These are phyloP conservation scores for Anabas testudineus DNA, from an alignment of 2,797 vertebrate species.

Conservation along the genomic window DNA sequence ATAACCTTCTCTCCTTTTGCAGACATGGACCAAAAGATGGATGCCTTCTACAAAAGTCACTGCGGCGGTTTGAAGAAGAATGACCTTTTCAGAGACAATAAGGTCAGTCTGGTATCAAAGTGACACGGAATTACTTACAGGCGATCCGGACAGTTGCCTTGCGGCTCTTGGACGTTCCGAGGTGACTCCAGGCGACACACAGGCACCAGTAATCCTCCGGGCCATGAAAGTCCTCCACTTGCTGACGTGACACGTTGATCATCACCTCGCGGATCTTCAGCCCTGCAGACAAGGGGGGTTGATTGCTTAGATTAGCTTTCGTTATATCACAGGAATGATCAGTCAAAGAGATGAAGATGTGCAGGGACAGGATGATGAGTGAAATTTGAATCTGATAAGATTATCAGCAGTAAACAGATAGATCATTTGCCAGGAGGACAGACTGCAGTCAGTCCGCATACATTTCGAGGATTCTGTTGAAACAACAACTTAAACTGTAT, in stretches of 20 bases:
- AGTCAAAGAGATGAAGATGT: constrained; percentile 43
- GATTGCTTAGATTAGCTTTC: constrained; percentile 47
- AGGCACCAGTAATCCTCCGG: constrained; percentile 98
- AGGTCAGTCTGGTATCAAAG: constrained; percentile 52
- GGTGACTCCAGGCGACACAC: constrained; percentile 97
- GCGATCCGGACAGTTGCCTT: constrained; percentile 96
- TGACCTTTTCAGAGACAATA: constrained; percentile 38
- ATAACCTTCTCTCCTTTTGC: constrained; percentile 28
- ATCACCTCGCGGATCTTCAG: constrained; percentile 93
- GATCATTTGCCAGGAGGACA: constrained; percentile 43
- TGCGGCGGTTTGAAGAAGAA: constrained; percentile 3
- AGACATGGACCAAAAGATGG: background rate
- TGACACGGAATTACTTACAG: constrained; percentile 85
- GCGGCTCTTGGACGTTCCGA: constrained; percentile 97
- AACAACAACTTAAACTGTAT: constrained; percentile 7
- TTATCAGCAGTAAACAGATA: constrained; percentile 67
- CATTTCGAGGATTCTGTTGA: constrained; percentile 25
- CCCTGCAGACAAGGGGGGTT: constrained; percentile 79
- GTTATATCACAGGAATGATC: constrained; percentile 40
- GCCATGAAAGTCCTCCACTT: constrained; percentile 98
- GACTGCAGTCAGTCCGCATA: constrained; percentile 13
- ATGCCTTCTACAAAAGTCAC: constrained; percentile 6
- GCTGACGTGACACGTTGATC: constrained; percentile 97
- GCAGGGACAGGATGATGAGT: constrained; percentile 40
- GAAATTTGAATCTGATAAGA: constrained; percentile 64